These are phyloP conservation scores for Xiphophorus maculatus DNA, from an alignment of 2,113 vertebrate genomes.

Conservation along the genomic window DNA sequence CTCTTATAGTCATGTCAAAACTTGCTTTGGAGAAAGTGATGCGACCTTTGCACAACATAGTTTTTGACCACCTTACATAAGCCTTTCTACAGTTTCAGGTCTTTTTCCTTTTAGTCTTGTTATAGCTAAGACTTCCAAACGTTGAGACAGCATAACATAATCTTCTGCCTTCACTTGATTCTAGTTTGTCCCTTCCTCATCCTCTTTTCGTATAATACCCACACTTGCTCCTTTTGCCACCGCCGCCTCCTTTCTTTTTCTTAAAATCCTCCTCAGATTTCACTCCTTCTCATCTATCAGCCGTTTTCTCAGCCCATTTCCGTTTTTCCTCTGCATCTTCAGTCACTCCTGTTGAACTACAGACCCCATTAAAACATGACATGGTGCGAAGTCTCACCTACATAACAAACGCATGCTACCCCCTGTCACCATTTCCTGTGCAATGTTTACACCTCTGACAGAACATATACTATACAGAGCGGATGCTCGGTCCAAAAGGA, in stretches of 20 bases:
- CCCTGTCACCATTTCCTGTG: not conserved
- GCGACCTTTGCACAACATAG: not conserved
- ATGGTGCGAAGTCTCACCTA: constrained; percentile 37
- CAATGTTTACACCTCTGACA: too few species aligned
- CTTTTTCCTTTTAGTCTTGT: not conserved
- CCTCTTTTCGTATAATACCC: too few species aligned
- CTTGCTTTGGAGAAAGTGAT: too few species aligned
- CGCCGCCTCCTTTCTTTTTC: too few species aligned
- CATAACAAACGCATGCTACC: not conserved
- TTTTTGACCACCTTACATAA: not conserved
- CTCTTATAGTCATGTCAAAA: too few species aligned
- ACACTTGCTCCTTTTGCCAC: too few species aligned
- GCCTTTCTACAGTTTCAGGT: too few species aligned
- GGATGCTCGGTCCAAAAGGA: too few species aligned
- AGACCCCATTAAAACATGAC: constrained; percentile 31
- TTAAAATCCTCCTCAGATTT: not conserved
- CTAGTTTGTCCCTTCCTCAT: too few species aligned
- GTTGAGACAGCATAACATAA: too few species aligned
- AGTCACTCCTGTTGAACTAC: constrained; percentile 26
- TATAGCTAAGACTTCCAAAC: not conserved
- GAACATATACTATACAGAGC: too few species aligned
- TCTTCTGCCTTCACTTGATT: too few species aligned
- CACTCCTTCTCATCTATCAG: not conserved
- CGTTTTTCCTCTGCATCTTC: constrained; percentile 2
- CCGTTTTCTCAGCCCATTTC: not conserved